phyloP scores from a whole-genome alignment of 1,140 invertebrate genomes.

The Archivesica marissinica region DNA sequence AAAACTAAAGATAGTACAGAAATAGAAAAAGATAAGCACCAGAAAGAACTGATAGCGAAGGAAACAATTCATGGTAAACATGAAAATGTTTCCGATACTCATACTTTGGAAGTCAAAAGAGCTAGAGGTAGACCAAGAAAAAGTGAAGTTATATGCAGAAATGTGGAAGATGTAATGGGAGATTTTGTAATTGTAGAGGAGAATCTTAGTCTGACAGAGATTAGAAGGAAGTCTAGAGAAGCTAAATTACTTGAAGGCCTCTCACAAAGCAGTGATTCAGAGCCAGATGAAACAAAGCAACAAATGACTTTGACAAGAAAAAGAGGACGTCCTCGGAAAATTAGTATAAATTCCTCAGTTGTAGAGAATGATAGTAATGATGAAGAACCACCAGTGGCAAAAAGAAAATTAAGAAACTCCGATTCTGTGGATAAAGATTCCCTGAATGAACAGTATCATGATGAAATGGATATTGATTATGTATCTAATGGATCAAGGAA shows the following conservation, averaged over 20 bases:
- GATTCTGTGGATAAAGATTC: no score
- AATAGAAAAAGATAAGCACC: neutral
- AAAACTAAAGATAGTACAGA: neutral
- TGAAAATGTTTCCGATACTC: neutral
- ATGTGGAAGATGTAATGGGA: slow-evolving; percentile 14
- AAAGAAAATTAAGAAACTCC: slow-evolving; percentile 7
- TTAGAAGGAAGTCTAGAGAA: slow-evolving; percentile 34
- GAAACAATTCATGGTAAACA: neutral
- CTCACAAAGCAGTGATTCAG: slow-evolving; percentile 45
- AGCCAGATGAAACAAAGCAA: neutral
- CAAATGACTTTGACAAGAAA: neutral
- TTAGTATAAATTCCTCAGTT: neutral
- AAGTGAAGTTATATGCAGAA: neutral
- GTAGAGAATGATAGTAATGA: neutral
- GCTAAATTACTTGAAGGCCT: slow-evolving; percentile 15
- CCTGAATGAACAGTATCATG: neutral
- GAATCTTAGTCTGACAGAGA: neutral
- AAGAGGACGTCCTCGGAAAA: slow-evolving; percentile 4
- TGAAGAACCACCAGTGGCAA: slow-evolving; percentile 13
- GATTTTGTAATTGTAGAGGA: neutral
- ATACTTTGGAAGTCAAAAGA: neutral
- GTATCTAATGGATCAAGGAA: neutral
- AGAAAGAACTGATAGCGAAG: neutral
- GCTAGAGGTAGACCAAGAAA: slow-evolving; percentile 59
- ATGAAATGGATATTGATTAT: neutral